Base-by-base conservation (phyloP, 2,888 invertebrate genomes). In the Xanthorhoe spadicearia region DNA sequence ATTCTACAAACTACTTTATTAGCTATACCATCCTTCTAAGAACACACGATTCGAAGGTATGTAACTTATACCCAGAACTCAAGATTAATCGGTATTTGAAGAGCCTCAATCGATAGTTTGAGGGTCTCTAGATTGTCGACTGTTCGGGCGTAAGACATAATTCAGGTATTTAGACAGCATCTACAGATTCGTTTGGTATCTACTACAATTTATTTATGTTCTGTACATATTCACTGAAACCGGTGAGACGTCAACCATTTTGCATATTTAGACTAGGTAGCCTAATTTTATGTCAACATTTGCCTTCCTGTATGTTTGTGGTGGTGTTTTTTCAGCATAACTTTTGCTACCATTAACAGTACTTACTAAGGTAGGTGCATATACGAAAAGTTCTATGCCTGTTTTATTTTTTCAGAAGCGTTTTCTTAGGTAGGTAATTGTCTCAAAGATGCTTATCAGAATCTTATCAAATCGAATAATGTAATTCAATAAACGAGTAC, bases 141-240 rank as follows among this genome's bases (percentile, higher is more conserved):
- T 58, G 49, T 15, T 19, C 19, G 50, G 19, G 50, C 35, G 58
- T 18, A n/a, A 51, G 38, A 59, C 38, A 38, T 38, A 50, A 56
- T 46, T 56, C n/a, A 50, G 38, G 58, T 50, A 59, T 51, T 50
- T 38, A 38, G 58, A 38, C 35, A 50, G 50, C 18, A 54, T 54
- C 38, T 38, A 54, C 38, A 54, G 38, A 13, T 54, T 54, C 17
- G 17, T 38, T 10, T 35, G 18, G 19, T 18, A 48, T 15, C 48
- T 48, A 4, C 43, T 49, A 18, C n/a, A 19, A 10, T 51, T 17
- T 48, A 48, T 48, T 23, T 23, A 23, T 32, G n/a, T n/a, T n/a
- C n/a, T n/a, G n/a, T n/a, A n/a, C n/a, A n/a, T n/a, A n/a, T n/a
- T n/a, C n/a, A 32, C 32, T 32, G 32, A 6, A 32, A 0, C 7